phyloP scores from a whole-genome alignment of 1,140 invertebrate genomes.

The Papilio glaucus region DNA sequence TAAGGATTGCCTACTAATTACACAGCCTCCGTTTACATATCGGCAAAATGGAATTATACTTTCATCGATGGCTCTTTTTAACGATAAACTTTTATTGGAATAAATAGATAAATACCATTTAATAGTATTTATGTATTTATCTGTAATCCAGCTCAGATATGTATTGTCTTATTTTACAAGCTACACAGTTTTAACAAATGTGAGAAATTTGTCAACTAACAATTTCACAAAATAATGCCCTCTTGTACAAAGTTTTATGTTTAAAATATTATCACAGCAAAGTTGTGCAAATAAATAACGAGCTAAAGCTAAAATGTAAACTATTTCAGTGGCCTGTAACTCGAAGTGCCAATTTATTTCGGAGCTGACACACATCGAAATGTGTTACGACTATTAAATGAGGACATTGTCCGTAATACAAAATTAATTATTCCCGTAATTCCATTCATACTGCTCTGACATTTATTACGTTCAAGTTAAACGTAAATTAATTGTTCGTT shows the following conservation, averaged over 20 bases:
- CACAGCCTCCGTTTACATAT: too few species aligned
- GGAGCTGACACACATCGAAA: constrained; percentile 17
- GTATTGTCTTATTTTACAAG: too few species aligned
- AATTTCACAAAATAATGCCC: neutral
- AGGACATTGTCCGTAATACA: constrained; percentile 1
- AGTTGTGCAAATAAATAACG: constrained; percentile 15
- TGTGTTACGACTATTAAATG: constrained; percentile 16
- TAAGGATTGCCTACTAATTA: too few species aligned
- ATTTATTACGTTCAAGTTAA: constrained; percentile 4
- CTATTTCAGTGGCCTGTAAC: constrained; percentile 23
- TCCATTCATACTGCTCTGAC: constrained; percentile 9
- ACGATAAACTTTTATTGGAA: too few species aligned
- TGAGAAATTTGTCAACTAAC: neutral
- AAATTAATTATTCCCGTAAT: constrained; percentile 23
- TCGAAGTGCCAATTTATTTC: constrained; percentile 12
- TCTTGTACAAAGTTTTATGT: neutral
- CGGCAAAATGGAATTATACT: too few species aligned
- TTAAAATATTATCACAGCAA: neutral
- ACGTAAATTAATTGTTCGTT: neutral
- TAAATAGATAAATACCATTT: too few species aligned
- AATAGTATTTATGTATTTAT: too few species aligned
- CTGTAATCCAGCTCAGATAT: too few species aligned
- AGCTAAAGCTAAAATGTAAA: neutral
- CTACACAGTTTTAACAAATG: too few species aligned
- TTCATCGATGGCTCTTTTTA: too few species aligned